Base-by-base conservation (phyloP, 1,140 invertebrate genomes). In the Elysia chlorotica region DNA sequence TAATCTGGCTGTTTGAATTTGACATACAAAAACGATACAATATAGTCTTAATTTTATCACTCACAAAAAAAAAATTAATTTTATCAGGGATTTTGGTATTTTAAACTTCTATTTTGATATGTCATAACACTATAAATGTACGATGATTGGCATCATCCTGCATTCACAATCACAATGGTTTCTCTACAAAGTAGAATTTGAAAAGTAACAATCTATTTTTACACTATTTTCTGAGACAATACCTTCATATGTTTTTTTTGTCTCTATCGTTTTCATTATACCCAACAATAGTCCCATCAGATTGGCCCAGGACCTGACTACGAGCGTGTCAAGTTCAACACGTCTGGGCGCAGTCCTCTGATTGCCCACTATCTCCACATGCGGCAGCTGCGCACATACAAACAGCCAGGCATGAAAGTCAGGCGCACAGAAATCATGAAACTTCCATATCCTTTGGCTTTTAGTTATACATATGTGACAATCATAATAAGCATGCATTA, bases 231-330 rank as follows among this genome's bases (percentile, higher is more conserved):
- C 23, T 31, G 17, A 36, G 54, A 41, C 1, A 63, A 31, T 69
- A 36, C n/a, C 23, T 17, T 25, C 25, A 41, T 31, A 36, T 25
- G 23, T 54, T 54, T 54, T 56, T 56, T 63, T 35, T 66, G 25
- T 75, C 31, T 65, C 25, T 74, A n/a, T n/a, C n/a, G n/a, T n/a
- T n/a, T n/a, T n/a, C n/a, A n/a, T n/a, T n/a, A n/a, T n/a, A n/a
- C n/a, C n/a, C n/a, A n/a, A n/a, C n/a, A 78, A 30, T 75, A 86
- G 84, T 86, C 84, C n/a, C 83, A 84, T 65, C 82, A 83, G 48
- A 80, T 84, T 48, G 84, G 84, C 21, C 83, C 82, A 30, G 83
- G 83, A 0, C 79, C 82, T 1, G 79, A 82, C 2, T 81, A 82
- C 73, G 82, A 84, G 71, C 63, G 83, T 23, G 83, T 86, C 1